A percentile compares a stretch with the other conserved stretches of the same genome.
Conservation (phyloP, 92 coral and sea anemone genomes). For the Siderastrea radians region DNA sequence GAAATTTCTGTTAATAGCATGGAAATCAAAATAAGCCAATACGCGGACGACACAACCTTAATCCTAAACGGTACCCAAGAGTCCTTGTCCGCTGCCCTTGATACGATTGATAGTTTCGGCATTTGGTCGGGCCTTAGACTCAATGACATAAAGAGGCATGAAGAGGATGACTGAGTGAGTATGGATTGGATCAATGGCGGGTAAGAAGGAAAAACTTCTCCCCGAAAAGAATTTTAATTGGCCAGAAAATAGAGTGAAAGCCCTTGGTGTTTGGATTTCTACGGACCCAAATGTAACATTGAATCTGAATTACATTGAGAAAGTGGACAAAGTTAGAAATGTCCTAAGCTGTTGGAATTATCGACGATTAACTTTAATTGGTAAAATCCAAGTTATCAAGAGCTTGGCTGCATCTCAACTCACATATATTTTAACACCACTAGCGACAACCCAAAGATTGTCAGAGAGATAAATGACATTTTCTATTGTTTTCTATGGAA, state of each 20-base stretch:
- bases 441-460: too few relatives aligned
- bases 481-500: too few relatives aligned
- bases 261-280: neutral
- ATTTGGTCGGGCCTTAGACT: neutral
- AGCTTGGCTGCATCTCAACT: too few relatives aligned
- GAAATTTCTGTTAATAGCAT: neutral
- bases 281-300: neutral
- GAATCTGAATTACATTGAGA: neutral
- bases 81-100: neutral
- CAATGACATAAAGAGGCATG: neutral
- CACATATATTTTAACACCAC: too few relatives aligned
- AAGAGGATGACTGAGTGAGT: neutral
- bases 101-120: neutral
- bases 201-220: neutral
- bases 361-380: too few relatives aligned
- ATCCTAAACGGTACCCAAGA: too few relatives aligned
- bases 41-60: too few relatives aligned
- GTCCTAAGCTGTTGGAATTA: neutral
- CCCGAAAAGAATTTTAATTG: neutral
- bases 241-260: neutral
- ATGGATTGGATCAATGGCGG: neutral
- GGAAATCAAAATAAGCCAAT: too few relatives aligned
- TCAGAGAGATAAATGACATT: too few relatives aligned
- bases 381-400: too few relatives aligned
- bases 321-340: too few relatives aligned